Percentiles rank a stretch among this genome's conserved stretches.
These are phyloP conservation scores for Ceratosolen fusciceps DNA, from an alignment of 1,140 invertebrate genomes.

Conservation along the genomic window DNA sequence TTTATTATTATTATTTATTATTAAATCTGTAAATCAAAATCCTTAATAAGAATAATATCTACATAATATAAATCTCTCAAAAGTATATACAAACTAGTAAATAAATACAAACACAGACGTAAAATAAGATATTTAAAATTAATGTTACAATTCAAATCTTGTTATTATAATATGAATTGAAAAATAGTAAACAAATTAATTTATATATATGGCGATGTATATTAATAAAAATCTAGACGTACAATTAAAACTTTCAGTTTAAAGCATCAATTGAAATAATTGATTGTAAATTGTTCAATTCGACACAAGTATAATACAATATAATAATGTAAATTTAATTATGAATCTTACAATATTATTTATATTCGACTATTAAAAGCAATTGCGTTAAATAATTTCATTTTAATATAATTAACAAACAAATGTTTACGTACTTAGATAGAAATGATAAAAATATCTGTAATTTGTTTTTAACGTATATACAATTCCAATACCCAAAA, in stretches of 20 bases:
- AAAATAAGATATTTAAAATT: too few species aligned
- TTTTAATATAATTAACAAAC: conserved; percentile 15
- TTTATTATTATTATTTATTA: too few species aligned
- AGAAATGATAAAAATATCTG: conserved; percentile 1
- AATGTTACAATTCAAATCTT: too few species aligned
- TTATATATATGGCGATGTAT: too few species aligned
- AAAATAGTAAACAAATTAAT: too few species aligned
- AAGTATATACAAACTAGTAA: background rate
- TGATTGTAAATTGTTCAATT: background rate
- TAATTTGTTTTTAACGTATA: background rate
- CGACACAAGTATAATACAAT: background rate
- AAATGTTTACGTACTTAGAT: conserved; percentile 34
- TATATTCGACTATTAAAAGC: background rate
- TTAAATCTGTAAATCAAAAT: conserved; percentile 34
- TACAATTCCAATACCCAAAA: background rate
- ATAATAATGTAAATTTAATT: conserved; percentile 1
- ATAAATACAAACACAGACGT: background rate
- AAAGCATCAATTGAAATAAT: too few species aligned
- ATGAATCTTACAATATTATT: background rate
- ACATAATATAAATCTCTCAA: background rate
- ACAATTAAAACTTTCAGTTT: too few species aligned
- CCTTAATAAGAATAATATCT: background rate
- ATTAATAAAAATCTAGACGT: too few species aligned
- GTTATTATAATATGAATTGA: too few species aligned
- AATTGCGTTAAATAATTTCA: background rate